These are phyloP conservation scores for Lithophane ornitopus DNA, from an alignment of 2,888 invertebrate genomes.

Conservation along the genomic window DNA sequence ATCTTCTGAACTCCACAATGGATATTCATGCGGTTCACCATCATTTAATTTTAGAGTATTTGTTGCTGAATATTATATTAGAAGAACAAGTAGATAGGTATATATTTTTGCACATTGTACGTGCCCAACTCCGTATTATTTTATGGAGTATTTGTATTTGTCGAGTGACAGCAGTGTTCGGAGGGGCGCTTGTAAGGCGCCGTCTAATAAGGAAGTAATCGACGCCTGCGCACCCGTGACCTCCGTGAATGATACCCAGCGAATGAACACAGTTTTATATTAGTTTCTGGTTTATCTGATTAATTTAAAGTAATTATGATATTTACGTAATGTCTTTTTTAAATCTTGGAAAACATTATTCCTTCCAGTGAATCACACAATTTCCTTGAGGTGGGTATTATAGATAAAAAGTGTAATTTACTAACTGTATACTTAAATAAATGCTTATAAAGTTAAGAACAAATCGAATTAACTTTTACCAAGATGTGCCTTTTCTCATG, in stretches of 20 bases:
- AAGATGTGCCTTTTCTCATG: neutral
- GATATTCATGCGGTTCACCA: neutral
- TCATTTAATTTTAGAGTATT: too few relatives aligned
- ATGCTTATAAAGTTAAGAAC: too few relatives aligned
- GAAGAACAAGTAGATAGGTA: neutral
- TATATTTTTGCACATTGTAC: neutral
- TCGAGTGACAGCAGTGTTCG: conserved; percentile 36
- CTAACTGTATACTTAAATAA: neutral
- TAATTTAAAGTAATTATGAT: neutral
- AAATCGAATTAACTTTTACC: neutral
- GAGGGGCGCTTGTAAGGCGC: conserved; percentile 58
- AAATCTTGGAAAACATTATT: neutral
- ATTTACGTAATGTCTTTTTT: neutral
- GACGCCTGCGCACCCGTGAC: conserved; percentile 64
- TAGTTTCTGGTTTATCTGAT: neutral
- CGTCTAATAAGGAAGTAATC: conserved; percentile 69
- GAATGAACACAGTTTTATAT: conserved; percentile 38
- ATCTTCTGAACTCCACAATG: neutral
- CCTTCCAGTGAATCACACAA: neutral
- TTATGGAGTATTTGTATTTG: conserved; percentile 37
- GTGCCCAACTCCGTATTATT: conserved; percentile 17
- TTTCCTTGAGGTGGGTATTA: neutral
- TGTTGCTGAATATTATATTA: too few relatives aligned
- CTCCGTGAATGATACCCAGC: conserved; percentile 60
- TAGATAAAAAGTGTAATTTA: neutral